These are phyloP conservation scores for Phasia obesa DNA, from an alignment of 2,888 invertebrate genomes.

Conservation along the genomic window DNA sequence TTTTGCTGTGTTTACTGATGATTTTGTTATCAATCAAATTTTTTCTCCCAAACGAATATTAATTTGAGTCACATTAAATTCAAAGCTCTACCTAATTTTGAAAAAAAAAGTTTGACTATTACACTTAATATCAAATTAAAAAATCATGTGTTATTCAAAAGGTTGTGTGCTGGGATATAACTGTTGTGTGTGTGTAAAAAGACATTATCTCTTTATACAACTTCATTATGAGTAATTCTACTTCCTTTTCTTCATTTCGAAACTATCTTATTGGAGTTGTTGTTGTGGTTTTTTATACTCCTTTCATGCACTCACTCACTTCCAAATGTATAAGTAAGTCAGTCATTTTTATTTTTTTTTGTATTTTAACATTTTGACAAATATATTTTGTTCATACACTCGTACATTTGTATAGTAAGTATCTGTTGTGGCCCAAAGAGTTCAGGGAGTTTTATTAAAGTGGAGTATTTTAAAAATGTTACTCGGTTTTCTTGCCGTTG, in stretches of 20 bases:
- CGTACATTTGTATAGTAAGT: neutral
- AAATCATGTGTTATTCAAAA: too few relatives aligned
- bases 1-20: too few relatives aligned
- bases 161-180: too few relatives aligned
- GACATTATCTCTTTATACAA: constrained; percentile 23
- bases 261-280: constrained; percentile 36
- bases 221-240: constrained; percentile 40
- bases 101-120: too few relatives aligned
- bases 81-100: too few relatives aligned
- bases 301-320: constrained; percentile 11
- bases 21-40: neutral
- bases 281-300: constrained; percentile 4
- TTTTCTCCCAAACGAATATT: too few relatives aligned
- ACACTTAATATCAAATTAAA: too few relatives aligned
- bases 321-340: constrained; percentile 16
- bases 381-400: neutral
- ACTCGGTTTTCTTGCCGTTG: constrained; percentile 1
- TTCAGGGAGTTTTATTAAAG: constrained; percentile 22
- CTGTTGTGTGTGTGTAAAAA: neutral
- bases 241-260: neutral
- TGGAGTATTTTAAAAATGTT: constrained; percentile 14
- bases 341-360: constrained; percentile 20
- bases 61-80: too few relatives aligned
- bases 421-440: neutral
- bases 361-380: constrained; percentile 13